These are phyloP conservation scores for Rhyzopertha dominica DNA, from an alignment of 1,140 invertebrate genomes.

Conservation along the genomic window DNA sequence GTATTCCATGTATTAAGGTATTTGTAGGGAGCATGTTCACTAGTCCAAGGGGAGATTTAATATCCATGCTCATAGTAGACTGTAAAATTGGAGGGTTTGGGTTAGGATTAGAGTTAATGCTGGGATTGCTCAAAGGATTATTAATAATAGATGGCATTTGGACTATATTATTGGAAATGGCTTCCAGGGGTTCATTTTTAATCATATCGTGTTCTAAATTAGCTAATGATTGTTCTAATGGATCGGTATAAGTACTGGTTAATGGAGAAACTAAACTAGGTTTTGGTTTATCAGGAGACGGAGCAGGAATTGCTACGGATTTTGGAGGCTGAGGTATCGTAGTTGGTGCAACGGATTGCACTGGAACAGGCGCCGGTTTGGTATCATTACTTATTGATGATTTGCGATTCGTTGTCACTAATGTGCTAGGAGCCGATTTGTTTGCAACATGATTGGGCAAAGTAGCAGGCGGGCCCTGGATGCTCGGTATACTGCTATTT, in stretches of 20 bases:
- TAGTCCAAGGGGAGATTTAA: constrained; percentile 25
- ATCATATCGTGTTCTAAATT: constrained; percentile 57
- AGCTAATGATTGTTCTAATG: constrained; percentile 61
- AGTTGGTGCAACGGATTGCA: constrained; percentile 18
- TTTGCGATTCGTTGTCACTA: constrained; percentile 10
- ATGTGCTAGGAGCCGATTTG: constrained; percentile 8
- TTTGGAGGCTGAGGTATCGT: constrained; percentile 33
- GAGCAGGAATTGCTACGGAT: constrained; percentile 45
- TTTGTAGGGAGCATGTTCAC: constrained; percentile 28
- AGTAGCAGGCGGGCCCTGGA: constrained; percentile 16
- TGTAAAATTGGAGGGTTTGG: constrained; percentile 25
- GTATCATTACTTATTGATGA: constrained; percentile 4
- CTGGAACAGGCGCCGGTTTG: constrained; percentile 18
- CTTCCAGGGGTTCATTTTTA: constrained; percentile 47
- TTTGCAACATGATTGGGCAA: constrained; percentile 12
- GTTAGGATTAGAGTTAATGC: constrained; percentile 18
- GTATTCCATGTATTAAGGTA: constrained; percentile 31
- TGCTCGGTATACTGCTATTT: constrained; percentile 12
- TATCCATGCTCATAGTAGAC: constrained; percentile 22
- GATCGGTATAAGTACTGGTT: constrained; percentile 50
- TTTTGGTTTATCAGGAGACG: constrained; percentile 41
- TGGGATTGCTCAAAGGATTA: constrained; percentile 21
- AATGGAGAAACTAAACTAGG: constrained; percentile 35
- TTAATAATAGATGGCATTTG: constrained; percentile 31
- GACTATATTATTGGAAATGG: constrained; percentile 19